These are phyloP conservation scores for Amblyjoppa proteus DNA, from an alignment of 2,888 invertebrate species.

Conservation along the genomic window DNA sequence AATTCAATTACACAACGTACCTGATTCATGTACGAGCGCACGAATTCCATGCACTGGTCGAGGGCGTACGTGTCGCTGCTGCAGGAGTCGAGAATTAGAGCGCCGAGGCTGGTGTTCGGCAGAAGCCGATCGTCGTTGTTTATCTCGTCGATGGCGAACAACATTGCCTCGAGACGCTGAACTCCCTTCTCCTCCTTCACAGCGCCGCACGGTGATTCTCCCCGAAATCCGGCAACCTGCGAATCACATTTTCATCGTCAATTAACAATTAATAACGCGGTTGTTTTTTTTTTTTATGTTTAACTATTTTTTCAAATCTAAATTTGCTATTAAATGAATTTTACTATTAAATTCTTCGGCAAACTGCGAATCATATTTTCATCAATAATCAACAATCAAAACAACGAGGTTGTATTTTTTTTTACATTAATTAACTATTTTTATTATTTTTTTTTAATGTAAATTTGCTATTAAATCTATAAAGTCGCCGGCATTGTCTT, in stretches of 20 bases:
- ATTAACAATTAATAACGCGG: not conserved
- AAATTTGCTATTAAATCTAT: not conserved
- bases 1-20: conserved; percentile 75
- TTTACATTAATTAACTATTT: no score
- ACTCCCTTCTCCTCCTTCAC: conserved; percentile 90
- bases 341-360: no score
- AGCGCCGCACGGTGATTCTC: conserved; percentile 86
- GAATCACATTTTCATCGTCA: not conserved
- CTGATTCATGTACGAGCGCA: conserved; percentile 87
- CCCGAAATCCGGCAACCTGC: conserved; percentile 80
- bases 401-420: no score
- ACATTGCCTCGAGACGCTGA: conserved; percentile 90
- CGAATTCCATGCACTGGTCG: conserved; percentile 90
- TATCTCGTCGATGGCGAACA: conserved; percentile 89
- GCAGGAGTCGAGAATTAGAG: conserved; percentile 84
- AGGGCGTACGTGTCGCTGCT: conserved; percentile 89
- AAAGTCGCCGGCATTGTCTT: no score
- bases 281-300: not conserved
- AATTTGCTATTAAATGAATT: no score
- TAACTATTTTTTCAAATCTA: no score
- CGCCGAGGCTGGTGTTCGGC: conserved; percentile 87
- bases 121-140: conserved; percentile 87
- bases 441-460: no score
- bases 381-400: no score
- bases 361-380: no score